These are phyloP conservation scores for Chydorus sphaericus DNA, from an alignment of 2,888 invertebrate genomes.

Conservation along the genomic window DNA sequence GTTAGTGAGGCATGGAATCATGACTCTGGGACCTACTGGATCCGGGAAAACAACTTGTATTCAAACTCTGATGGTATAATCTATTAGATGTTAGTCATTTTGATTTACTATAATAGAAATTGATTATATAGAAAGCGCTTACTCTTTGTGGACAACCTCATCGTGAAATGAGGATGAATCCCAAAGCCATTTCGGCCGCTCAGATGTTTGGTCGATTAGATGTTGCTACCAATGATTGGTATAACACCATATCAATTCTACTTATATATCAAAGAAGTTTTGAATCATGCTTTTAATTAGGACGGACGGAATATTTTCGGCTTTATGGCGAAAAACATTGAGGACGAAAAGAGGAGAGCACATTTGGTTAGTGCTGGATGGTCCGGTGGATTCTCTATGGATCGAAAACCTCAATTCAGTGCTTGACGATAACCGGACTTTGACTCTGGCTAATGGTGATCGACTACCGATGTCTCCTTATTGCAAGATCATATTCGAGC, in stretches of 20 bases:
- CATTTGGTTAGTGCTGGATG: slow-evolving; percentile 88
- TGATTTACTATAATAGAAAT: background rate
- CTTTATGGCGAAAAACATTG: slow-evolving; percentile 85
- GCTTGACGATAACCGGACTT: slow-evolving; percentile 85
- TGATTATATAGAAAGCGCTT: slow-evolving; percentile 42
- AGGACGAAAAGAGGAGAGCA: slow-evolving; percentile 74
- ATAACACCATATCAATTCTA: background rate
- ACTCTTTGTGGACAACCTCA: slow-evolving; percentile 71
- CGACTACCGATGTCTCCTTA: slow-evolving; percentile 83
- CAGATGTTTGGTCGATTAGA: slow-evolving; percentile 96
- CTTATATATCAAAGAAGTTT: background rate
- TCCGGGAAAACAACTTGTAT: slow-evolving; percentile 90
- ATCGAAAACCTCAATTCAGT: slow-evolving; percentile 96
- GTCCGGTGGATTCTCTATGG: slow-evolving; percentile 96
- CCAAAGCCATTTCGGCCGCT: slow-evolving; percentile 89
- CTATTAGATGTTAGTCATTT: background rate
- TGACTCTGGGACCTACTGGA: slow-evolving; percentile 88
- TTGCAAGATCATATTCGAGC: slow-evolving; percentile 92
- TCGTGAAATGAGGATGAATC: slow-evolving; percentile 95
- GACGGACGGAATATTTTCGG: slow-evolving; percentile 93
- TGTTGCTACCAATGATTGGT: slow-evolving; percentile 94
- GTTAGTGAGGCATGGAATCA: slow-evolving; percentile 85
- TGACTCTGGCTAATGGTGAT: slow-evolving; percentile 90
- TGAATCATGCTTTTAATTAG: background rate
- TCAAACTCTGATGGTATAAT: slow-evolving; percentile 60